A percentile compares a stretch with the other conserved stretches of the same genome.
phyloP scores from a whole-genome alignment of 2,888 invertebrate genomes.

The Stenotaenia linearis region DNA sequence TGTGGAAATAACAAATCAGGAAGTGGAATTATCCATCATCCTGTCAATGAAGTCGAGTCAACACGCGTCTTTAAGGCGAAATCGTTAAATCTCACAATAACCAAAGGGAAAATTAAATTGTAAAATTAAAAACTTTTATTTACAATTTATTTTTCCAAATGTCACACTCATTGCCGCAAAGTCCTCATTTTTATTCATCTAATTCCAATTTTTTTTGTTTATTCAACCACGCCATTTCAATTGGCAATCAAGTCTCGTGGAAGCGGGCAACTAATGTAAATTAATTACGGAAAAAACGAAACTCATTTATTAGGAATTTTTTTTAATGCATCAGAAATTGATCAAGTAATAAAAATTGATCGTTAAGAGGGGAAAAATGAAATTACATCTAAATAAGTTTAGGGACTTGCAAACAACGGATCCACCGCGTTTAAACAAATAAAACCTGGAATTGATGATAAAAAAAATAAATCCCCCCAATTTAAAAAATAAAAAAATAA shows the following conservation, averaged over 20 bases:
- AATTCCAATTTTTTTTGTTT: background rate
- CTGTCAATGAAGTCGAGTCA: background rate
- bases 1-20: background rate
- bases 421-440: too few species aligned
- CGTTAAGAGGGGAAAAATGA: background rate
- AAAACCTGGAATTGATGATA: too few species aligned
- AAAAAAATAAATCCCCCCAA: too few species aligned
- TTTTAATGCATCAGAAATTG: background rate
- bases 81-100: too few species aligned
- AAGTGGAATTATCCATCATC: background rate
- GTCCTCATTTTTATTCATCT: background rate
- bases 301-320: background rate
- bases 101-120: too few species aligned
- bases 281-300: background rate
- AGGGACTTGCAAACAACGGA: too few species aligned
- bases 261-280: background rate
- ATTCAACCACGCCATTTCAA: background rate
- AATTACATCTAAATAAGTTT: background rate
- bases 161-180: background rate
- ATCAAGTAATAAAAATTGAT: background rate
- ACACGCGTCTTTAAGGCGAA: background rate
- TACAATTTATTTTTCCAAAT: too few species aligned
- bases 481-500: too few species aligned
- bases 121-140: too few species aligned
- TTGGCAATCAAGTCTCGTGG: background rate